These are phyloP conservation scores for Cygnus atratus DNA, from an alignment of 2,113 vertebrate genomes.

Conservation along the genomic window DNA sequence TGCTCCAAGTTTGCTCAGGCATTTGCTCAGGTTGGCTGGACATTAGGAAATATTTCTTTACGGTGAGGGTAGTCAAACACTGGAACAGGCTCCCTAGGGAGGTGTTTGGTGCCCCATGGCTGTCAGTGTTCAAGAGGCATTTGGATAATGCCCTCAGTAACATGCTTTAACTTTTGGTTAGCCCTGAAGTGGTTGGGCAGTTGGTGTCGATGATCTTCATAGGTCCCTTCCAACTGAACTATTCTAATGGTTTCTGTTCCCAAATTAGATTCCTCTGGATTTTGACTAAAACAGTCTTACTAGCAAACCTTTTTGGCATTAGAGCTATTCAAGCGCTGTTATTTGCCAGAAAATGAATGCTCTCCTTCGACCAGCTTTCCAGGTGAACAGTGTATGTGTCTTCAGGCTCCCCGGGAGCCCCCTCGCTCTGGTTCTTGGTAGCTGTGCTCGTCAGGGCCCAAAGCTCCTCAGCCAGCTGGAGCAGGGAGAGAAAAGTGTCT, in stretches of 20 bases:
- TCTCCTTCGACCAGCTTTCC: not conserved
- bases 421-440: not conserved
- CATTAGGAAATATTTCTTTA: too few relatives aligned
- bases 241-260: not conserved
- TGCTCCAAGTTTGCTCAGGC: too few relatives aligned
- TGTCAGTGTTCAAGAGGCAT: too few relatives aligned
- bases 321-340: not conserved
- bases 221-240: too few relatives aligned
- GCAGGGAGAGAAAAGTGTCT: not conserved
- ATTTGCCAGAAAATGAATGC: not conserved
- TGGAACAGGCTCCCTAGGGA: too few relatives aligned
- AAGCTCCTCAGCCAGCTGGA: not conserved
- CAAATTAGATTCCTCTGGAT: constrained; percentile 2
- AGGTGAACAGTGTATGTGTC: not conserved
- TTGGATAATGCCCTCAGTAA: too few relatives aligned
- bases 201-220: too few relatives aligned
- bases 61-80: too few relatives aligned
- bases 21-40: too few relatives aligned
- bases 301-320: not conserved
- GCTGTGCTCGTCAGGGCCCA: not conserved
- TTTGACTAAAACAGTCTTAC: not conserved
- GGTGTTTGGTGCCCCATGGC: too few relatives aligned
- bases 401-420: not conserved
- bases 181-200: too few relatives aligned
- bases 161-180: too few relatives aligned